A percentile compares a stretch with the other conserved stretches of the same genome.
These are phyloP conservation scores for Phalanger gymnotis DNA, from an alignment of 2,797 vertebrate genomes.

Conservation along the genomic window DNA sequence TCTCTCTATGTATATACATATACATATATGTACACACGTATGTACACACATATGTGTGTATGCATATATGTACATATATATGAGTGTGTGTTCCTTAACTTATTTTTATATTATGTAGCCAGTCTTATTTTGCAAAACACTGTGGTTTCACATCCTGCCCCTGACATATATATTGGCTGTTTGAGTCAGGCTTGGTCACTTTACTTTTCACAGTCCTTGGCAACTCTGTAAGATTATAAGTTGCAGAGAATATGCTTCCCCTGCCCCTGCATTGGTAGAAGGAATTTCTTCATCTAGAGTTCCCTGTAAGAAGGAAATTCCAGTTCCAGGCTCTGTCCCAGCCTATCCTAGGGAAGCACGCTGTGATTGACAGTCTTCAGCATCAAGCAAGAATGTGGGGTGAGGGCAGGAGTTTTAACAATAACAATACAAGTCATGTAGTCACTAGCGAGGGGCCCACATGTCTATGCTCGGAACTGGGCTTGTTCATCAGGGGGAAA, in stretches of 20 bases:
- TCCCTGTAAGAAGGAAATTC: neutral
- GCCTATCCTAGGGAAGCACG: neutral
- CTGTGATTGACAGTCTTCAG: constrained; percentile 6
- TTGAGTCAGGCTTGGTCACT: neutral
- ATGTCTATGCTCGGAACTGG: constrained; percentile 65
- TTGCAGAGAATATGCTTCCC: neutral
- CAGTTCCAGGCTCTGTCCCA: neutral
- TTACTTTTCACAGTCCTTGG: neutral
- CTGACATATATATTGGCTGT: neutral
- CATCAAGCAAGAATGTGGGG: constrained; percentile 31
- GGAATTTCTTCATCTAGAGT: neutral
- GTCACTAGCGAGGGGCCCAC: constrained; percentile 48
- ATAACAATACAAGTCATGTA: constrained; percentile 50
- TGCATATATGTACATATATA: neutral
- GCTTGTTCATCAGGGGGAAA: constrained; percentile 55
- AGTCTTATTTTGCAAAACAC: neutral
- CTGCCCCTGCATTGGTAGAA: neutral
- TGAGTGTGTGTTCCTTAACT: neutral
- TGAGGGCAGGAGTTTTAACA: constrained; percentile 18
- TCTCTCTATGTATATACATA: no score
- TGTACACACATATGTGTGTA: rapidly evolving
- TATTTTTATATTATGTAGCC: neutral
- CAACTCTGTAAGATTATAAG: neutral
- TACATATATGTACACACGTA: no score
- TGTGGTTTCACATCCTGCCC: neutral